Percentiles rank a stretch among this genome's conserved stretches.
Evolutionary conservation across 2,113 vertebrate genomes (phyloP).

Genomic region (Neolamprologus ventralis): DNA sequence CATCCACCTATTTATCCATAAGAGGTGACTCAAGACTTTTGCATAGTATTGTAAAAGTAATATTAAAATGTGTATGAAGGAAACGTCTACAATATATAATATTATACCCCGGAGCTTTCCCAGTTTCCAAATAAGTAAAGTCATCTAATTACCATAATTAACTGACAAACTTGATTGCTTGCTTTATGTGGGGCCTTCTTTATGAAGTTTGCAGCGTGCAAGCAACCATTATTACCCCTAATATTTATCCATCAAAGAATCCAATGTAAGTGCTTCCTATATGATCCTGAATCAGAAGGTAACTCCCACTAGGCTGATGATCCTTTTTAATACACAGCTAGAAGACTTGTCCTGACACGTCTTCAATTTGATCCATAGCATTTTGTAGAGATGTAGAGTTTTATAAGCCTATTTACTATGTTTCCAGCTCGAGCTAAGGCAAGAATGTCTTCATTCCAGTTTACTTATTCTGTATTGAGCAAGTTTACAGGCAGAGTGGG

Average conservation of each 20-base stretch:
- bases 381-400: not conserved
- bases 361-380: not conserved
- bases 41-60: not conserved
- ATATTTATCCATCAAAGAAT: not conserved
- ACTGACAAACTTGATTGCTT: not conserved
- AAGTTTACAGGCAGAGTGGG: not conserved
- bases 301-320: not conserved
- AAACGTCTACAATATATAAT: not conserved
- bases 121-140: not conserved
- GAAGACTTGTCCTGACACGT: not conserved
- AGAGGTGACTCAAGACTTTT: not conserved
- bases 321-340: not conserved
- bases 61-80: not conserved
- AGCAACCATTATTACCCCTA: not conserved
- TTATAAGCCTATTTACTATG: not conserved
- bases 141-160: not conserved
- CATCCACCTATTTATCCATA: not conserved
- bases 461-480: not conserved
- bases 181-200: not conserved
- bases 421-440: not conserved
- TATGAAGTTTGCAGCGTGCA: not conserved
- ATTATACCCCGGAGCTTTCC: not conserved
- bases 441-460: not conserved
- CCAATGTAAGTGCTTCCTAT: not conserved
- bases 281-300: not conserved